These are phyloP conservation scores for Osmoderma eremita DNA, from an alignment of 2,888 invertebrate genomes.

Conservation along the genomic window DNA sequence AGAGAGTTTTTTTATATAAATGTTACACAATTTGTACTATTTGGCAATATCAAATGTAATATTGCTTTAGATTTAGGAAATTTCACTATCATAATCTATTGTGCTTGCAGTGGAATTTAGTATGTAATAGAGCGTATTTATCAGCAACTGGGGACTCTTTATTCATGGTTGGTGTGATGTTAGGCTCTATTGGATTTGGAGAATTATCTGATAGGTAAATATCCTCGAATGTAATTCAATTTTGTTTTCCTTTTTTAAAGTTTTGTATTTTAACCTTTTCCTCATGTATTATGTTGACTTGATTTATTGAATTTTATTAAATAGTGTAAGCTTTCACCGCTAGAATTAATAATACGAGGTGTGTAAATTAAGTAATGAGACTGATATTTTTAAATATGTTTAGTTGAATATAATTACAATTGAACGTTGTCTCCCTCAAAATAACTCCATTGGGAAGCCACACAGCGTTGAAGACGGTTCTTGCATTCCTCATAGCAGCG, in stretches of 20 bases:
- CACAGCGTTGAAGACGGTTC: too few relatives aligned
- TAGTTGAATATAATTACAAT: too few relatives aligned
- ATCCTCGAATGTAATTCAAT: not conserved
- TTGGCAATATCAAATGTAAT: too few relatives aligned
- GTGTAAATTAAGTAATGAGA: too few relatives aligned
- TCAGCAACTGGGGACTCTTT: conserved; percentile 74
- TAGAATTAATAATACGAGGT: too few relatives aligned
- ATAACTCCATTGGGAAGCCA: too few relatives aligned
- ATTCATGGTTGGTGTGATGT: conserved; percentile 78
- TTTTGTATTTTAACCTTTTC: too few relatives aligned
- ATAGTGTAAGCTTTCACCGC: conserved; percentile 2
- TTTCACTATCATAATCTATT: not conserved
- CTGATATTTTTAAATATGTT: too few relatives aligned
- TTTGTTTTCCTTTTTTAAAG: not conserved
- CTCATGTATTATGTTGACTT: not conserved
- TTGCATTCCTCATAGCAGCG: too few relatives aligned
- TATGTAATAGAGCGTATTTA: conserved; percentile 72
- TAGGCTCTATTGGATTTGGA: conserved; percentile 78
- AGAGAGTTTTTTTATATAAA: not conserved
- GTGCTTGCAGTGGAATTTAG: conserved; percentile 71
- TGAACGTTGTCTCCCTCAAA: too few relatives aligned
- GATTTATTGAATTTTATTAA: not conserved
- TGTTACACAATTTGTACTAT: too few relatives aligned
- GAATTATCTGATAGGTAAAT: conserved; percentile 73
- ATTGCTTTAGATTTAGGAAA: not conserved